Evolutionary conservation across 1,140 invertebrate species (phyloP), one percentile per base, ranked within the genome.

Genomic region (Habropoda laboriosa): DNA sequence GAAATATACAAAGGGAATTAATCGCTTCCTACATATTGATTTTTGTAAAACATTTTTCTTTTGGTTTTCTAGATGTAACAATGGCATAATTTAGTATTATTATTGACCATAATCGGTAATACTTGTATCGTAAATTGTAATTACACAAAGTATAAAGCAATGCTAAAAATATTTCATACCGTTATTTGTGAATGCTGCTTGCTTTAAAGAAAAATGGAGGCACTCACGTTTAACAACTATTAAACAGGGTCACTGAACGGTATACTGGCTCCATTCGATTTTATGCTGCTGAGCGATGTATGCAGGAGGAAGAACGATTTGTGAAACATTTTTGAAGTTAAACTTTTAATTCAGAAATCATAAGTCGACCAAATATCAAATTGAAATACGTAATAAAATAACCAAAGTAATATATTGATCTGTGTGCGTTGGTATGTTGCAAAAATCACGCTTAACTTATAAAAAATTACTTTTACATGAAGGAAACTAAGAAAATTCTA

Each of bases 201-300:
- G n/a, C 76, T 79, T 78, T 13, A 45, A 79, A 73, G 60, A 79
- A 80, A 75, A 80, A 77, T 49, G 79, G 5, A 73, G 79, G 53
- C 73, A 61, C 53, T 55, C 73, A 12, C 74, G 73, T 80, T 80
- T 77, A 80, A 77, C 61, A 80, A 80, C 79, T 77, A 80, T 77
- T 77, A 55, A 80, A 76, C 63, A 80, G 64, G 79, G 79, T 80
- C 79, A 77, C 64, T 63, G 73, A 80, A 80, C 79, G 79, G 79
- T 77, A 80, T 75, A 80, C 38, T 66, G 42, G 49, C 24, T 64
- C 42, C 72, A 60, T 80, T 80, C 79, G 61, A 76, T 68, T 76
- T 76, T 74, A 64, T 55, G 61, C 71, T 64, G 66, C 47, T n/a
- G 78, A 74, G 47, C 47, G 30, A 55, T 38, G 42, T 38, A n/a